Evolutionary conservation across 1,140 invertebrate genomes (phyloP).

Genomic region (Eupristina koningsbergeri): DNA sequence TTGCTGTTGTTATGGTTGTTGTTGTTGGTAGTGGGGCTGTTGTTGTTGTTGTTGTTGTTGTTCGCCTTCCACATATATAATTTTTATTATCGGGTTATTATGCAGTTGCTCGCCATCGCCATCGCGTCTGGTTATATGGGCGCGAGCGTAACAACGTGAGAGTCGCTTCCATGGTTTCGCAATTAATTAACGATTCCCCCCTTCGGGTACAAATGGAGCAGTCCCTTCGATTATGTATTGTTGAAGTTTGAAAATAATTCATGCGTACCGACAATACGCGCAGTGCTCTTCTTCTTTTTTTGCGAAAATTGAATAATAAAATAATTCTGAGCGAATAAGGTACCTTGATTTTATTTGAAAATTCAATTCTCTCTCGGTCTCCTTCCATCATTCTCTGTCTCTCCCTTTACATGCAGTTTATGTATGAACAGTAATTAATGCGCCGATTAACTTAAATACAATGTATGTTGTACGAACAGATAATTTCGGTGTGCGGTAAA

Average conservation of each 20-base stretch:
- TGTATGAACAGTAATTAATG: neutral
- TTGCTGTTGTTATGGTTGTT: neutral
- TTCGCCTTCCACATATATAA: neutral
- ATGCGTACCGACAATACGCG: neutral
- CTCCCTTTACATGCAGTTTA: neutral
- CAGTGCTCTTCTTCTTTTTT: neutral
- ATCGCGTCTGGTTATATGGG: neutral
- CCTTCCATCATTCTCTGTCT: neutral
- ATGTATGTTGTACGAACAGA: neutral
- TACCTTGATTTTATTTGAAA: neutral
- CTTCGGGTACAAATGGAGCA: neutral
- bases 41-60: neutral
- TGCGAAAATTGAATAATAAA: neutral
- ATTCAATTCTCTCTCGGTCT: neutral
- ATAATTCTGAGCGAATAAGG: neutral
- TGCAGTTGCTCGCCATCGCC: neutral
- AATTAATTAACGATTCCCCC: slow-evolving; percentile 26
- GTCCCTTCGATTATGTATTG: slow-evolving; percentile 14
- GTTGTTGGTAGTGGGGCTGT: neutral
- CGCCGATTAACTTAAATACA: neutral
- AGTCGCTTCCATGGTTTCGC: slow-evolving; percentile 5
- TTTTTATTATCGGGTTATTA: slow-evolving; percentile 26
- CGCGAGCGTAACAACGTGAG: neutral
- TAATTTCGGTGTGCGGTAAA: neutral
- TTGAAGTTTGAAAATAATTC: slow-evolving; percentile 27